Percentiles rank a stretch among this genome's conserved stretches.
Conservation (phyloP, 2,888 invertebrate species). For the Pyrrhopygopsis socrates region DNA sequence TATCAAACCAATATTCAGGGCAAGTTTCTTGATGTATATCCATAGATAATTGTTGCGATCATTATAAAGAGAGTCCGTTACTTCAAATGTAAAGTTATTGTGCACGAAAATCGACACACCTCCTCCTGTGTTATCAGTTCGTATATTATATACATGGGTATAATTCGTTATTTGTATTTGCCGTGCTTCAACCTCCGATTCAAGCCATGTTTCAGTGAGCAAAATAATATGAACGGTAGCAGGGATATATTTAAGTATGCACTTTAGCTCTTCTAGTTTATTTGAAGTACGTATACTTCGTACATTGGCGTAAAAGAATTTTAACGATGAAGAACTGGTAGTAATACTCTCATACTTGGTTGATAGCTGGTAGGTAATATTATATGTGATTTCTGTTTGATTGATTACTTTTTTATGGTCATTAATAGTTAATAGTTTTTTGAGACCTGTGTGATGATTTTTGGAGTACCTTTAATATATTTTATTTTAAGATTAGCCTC, state of each 20-base stretch:
- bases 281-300: conserved; percentile 75
- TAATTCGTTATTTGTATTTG: conserved; percentile 41
- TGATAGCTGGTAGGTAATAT: neutral
- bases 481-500: neutral
- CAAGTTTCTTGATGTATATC: neutral
- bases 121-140: conserved; percentile 15
- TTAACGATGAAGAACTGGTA: conserved; percentile 8
- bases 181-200: conserved; percentile 1
- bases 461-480: neutral
- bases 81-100: conserved; percentile 10
- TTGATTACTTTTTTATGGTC: neutral
- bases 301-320: conserved; percentile 30
- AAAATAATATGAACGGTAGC: conserved; percentile 50
- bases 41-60: neutral
- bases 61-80: neutral
- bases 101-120: conserved; percentile 6
- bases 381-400: neutral
- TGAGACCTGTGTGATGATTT: neutral
- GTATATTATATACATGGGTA: conserved; percentile 35
- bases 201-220: conserved; percentile 76
- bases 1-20: neutral
- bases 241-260: conserved; percentile 57
- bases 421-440: neutral
- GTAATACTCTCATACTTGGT: neutral
- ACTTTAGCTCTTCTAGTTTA: conserved; percentile 75